Percentiles rank a stretch among this genome's conserved stretches.
phyloP scores from a whole-genome alignment of 2,888 invertebrate genomes.

The Drosophila mettleri region DNA sequence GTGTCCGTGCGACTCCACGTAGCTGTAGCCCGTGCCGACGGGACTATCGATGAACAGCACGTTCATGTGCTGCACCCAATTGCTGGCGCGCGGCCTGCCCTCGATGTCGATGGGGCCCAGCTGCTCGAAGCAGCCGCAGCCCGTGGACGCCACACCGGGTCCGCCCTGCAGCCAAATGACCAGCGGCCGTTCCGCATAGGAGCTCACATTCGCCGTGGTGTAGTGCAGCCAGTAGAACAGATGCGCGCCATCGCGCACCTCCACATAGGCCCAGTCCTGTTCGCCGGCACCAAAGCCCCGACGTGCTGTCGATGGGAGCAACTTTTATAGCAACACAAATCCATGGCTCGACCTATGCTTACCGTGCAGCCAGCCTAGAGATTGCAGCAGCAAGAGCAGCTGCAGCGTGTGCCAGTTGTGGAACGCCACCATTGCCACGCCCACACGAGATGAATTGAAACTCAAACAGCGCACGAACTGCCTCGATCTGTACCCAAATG shows the following conservation, averaged over 20 bases:
- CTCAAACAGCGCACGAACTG: conserved; percentile 14
- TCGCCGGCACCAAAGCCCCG: conserved; percentile 86
- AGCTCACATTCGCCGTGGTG: conserved; percentile 87
- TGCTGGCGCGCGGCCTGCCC: conserved; percentile 88
- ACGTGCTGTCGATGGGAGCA: conserved; percentile 51
- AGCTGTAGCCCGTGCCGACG: conserved; percentile 94
- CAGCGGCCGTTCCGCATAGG: conserved; percentile 89
- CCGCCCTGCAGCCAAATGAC: conserved; percentile 95
- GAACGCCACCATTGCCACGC: conserved; percentile 51
- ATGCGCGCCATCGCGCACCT: conserved; percentile 89
- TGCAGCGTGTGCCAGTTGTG: conserved; percentile 1
- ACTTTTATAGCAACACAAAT: not conserved
- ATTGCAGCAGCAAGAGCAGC: conserved; percentile 37
- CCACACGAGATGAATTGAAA: conserved; percentile 18
- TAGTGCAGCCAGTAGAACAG: conserved; percentile 95
- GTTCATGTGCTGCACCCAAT: conserved; percentile 92
- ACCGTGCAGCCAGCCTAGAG: conserved; percentile 42
- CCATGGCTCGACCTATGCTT: not conserved
- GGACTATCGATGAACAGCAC: conserved; percentile 95
- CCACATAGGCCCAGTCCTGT: conserved; percentile 90
- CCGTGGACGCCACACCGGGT: conserved; percentile 91
- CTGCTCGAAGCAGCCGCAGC: conserved; percentile 93
- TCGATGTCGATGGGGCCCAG: conserved; percentile 90
- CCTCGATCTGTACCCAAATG: conserved; percentile 46
- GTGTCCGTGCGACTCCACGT: conserved; percentile 87